Conservation (phyloP, 2,797 vertebrate species). For the Aplochiton taeniatus region DNA sequence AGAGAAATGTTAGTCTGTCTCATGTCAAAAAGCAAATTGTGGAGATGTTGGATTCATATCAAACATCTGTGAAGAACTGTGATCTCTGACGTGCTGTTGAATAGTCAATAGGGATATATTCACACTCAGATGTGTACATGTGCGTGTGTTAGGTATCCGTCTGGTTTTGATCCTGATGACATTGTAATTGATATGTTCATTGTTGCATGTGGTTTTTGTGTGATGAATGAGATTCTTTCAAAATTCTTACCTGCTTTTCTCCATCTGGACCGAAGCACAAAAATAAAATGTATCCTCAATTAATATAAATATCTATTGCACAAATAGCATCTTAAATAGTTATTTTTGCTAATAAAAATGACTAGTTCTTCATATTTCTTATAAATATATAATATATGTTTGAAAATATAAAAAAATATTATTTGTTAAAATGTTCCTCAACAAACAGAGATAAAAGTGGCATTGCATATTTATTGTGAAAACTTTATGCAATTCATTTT, state of each 20-base stretch:
- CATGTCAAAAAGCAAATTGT: constrained; percentile 66
- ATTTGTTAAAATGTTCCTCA: too few species aligned
- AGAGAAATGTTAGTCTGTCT: constrained; percentile 52
- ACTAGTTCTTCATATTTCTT: too few species aligned
- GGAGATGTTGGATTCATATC: constrained; percentile 69
- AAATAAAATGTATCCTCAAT: too few species aligned
- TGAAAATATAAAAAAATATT: too few species aligned
- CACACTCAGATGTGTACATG: constrained; percentile 14
- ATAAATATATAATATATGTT: too few species aligned
- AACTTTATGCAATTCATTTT: constrained; percentile 76
- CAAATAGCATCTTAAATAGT: neutral
- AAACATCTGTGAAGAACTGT: constrained; percentile 72
- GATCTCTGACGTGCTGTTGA: constrained; percentile 63
- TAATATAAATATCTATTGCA: neutral
- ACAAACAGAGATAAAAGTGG: too few species aligned
- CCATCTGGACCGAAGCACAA: too few species aligned
- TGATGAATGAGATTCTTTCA: constrained; percentile 78
- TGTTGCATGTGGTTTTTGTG: constrained; percentile 72
- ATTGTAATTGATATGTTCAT: constrained; percentile 75
- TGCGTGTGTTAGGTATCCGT: constrained; percentile 28
- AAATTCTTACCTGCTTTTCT: constrained; percentile 76
- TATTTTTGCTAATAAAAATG: neutral
- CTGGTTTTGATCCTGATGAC: constrained; percentile 67
- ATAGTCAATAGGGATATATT: constrained; percentile 63
- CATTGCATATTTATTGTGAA: constrained; percentile 15